Conservation (phyloP, 2,888 invertebrate species). For the Mythimna ferrago region DNA sequence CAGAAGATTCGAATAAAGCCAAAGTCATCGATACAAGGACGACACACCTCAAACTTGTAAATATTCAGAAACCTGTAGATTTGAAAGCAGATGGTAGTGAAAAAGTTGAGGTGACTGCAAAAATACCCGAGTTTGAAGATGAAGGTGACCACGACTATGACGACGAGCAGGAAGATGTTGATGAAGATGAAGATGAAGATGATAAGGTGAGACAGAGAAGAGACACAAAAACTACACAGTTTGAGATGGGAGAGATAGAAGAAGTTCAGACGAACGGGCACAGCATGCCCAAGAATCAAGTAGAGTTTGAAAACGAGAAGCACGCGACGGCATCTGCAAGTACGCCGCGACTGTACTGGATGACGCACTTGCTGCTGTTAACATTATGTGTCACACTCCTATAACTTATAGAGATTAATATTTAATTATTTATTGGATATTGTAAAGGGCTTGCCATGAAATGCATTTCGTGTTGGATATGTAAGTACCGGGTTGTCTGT, state of each 20-base stretch:
- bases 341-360: slow-evolving; percentile 63
- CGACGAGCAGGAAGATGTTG: slow-evolving; percentile 66
- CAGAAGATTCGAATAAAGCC: slow-evolving; percentile 18
- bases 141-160: slow-evolving; percentile 63
- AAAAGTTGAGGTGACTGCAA: slow-evolving; percentile 67
- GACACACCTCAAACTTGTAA: slow-evolving; percentile 85
- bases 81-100: slow-evolving; percentile 77
- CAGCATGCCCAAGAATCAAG: slow-evolving; percentile 75
- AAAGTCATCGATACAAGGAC: slow-evolving; percentile 60
- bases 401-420: slow-evolving; percentile 74
- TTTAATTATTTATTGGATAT: slow-evolving; percentile 84
- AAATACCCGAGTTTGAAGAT: slow-evolving; percentile 32
- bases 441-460: slow-evolving; percentile 86
- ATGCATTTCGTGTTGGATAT: slow-evolving; percentile 82
- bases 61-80: slow-evolving; percentile 69
- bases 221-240: slow-evolving; percentile 80
- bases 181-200: slow-evolving; percentile 30
- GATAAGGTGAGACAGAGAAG: slow-evolving; percentile 70
- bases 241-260: slow-evolving; percentile 76
- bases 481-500: slow-evolving; percentile 66
- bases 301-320: slow-evolving; percentile 73
- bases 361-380: slow-evolving; percentile 73
- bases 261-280: slow-evolving; percentile 74
- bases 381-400: slow-evolving; percentile 72
- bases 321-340: slow-evolving; percentile 53